phyloP scores from a whole-genome alignment of 2,797 vertebrate genomes.

The Rhinatrema bivittatum region DNA sequence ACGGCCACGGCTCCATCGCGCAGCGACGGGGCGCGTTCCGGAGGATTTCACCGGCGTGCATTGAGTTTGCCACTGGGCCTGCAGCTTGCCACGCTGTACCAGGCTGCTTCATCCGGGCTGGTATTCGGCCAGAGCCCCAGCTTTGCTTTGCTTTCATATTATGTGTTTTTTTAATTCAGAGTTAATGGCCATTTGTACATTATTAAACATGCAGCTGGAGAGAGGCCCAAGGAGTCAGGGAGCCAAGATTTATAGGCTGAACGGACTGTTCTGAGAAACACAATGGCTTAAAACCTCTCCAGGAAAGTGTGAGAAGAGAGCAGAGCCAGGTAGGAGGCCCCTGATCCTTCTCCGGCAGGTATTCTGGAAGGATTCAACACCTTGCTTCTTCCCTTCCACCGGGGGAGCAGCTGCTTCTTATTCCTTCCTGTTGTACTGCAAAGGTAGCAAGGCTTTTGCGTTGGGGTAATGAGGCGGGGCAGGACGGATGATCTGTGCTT shows the following conservation, averaged over 20 bases:
- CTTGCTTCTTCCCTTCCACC: too few relatives aligned
- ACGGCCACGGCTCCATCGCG: too few relatives aligned
- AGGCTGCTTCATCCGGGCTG: neutral
- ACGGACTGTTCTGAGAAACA: slow-evolving; percentile 30
- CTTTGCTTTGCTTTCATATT: slow-evolving; percentile 22
- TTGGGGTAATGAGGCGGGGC: too few relatives aligned
- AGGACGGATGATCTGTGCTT: too few relatives aligned
- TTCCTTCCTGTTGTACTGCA: too few relatives aligned
- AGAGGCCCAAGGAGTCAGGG: slow-evolving; percentile 19
- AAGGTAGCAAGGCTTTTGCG: too few relatives aligned
- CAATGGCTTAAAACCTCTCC: slow-evolving; percentile 2
- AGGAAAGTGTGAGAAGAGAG: neutral
- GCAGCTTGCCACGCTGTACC: neutral
- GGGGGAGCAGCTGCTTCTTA: too few relatives aligned
- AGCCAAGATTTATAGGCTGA: slow-evolving; percentile 34
- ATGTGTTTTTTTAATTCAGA: slow-evolving; percentile 20
- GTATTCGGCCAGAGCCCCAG: neutral
- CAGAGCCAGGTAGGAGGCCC: neutral
- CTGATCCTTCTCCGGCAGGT: too few relatives aligned
- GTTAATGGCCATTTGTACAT: slow-evolving; percentile 44
- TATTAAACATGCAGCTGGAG: slow-evolving; percentile 49
- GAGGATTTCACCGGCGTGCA: too few relatives aligned
- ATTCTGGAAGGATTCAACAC: too few relatives aligned
- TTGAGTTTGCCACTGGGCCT: too few relatives aligned
- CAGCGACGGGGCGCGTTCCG: too few relatives aligned